Base-by-base conservation (phyloP, 1,140 invertebrate genomes). In the Drosophila chauvacae region DNA sequence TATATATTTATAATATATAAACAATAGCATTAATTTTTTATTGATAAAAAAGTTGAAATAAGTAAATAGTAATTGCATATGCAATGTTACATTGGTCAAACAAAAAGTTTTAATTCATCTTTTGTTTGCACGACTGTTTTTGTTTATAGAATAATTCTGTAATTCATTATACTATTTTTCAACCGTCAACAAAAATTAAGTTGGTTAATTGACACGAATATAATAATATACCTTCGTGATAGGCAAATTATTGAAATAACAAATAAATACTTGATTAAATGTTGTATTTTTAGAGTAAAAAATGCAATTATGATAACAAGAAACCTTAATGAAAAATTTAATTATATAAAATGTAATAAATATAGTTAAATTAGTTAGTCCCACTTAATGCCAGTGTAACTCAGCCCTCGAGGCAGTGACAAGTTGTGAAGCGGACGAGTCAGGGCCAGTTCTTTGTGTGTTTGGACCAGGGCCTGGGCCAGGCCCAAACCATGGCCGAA, bases 351-450 rank as follows among this genome's bases (percentile, higher is more conserved):
- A 1, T 18, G 7, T 37, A 2, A 20, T 35, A 23, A n/a, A 23
- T 28, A 23, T 41, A 7, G 10, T 7, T 11, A 56, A 1, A 28
- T 16, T 55, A 23, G 3, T 33, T 45, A 23, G 3, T 16, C 3
- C 26, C 1, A 3, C 16, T 64, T 69, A 16, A 41, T 61, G 35
- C 0, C n/a, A 18, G 70, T 70, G 66, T 39, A 68, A 16, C 23
- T 53, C 63, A 66, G 77, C 68, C 80, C 84, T 68, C 51, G 80
- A 66, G 85, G 63, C 80, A 88, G 86, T 90, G 85, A 90, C 85
- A 90, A 90, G 86, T 85, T 90, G 85, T 79, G 65, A 90, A 84
- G 69, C 57, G 64, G 58, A 28, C 61, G 55, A 61, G 68, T 51
- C 53, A 48, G 59, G 71, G 77, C 58, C 70, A 51, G 66, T 33